These are phyloP conservation scores for Nomada goodeniana DNA, from an alignment of 2,888 invertebrate species.

Conservation along the genomic window DNA sequence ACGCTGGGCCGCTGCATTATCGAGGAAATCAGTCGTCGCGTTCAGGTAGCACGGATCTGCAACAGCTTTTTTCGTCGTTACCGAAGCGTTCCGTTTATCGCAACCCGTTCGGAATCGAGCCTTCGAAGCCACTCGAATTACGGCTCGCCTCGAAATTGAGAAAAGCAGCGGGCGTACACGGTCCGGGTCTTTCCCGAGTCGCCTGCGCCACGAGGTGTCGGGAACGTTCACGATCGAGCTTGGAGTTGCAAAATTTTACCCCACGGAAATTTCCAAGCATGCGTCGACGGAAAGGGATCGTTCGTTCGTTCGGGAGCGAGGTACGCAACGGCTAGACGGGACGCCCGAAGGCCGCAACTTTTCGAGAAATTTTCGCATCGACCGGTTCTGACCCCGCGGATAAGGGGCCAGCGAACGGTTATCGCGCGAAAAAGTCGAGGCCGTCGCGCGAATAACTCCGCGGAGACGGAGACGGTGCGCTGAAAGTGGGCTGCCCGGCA, in stretches of 20 bases:
- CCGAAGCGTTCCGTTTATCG: conserved; percentile 7
- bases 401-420: neutral
- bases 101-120: conserved; percentile 15
- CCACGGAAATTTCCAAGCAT: too few species aligned
- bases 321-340: too few species aligned
- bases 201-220: too few species aligned
- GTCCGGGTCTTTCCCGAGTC: neutral
- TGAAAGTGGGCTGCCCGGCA: conserved; percentile 72
- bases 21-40: conserved; percentile 54
- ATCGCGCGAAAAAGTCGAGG: conserved; percentile 19
- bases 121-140: conserved; percentile 31
- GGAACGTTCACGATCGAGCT: too few species aligned
- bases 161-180: neutral
- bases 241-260: too few species aligned
- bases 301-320: too few species aligned
- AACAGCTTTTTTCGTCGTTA: neutral
- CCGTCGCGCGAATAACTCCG: conserved; percentile 33
- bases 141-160: conserved; percentile 15
- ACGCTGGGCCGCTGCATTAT: conserved; percentile 38
- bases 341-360: neutral
- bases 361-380: neutral
- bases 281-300: too few species aligned
- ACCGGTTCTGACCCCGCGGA: neutral
- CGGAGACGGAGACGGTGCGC: conserved; percentile 27
- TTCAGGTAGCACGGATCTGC: conserved; percentile 16